Percentiles rank a stretch among this genome's conserved stretches.
phyloP scores from a whole-genome alignment of 2,797 vertebrate species.

The Hoplostethus mediterraneus region DNA sequence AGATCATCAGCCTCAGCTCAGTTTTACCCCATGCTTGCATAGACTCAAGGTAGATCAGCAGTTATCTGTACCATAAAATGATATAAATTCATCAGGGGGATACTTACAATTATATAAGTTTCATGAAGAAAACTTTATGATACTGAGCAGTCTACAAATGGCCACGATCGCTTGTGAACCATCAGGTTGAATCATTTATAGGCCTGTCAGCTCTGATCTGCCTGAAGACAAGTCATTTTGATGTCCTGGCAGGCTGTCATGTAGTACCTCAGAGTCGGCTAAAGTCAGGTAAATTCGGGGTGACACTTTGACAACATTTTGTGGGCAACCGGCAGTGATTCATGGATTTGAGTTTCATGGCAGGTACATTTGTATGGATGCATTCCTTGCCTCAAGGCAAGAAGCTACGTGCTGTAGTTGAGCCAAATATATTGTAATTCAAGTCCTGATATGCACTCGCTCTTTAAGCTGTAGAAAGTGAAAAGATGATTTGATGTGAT shows the following conservation, averaged over 20 bases:
- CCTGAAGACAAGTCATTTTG: conserved; percentile 22
- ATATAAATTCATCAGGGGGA: conserved; percentile 53
- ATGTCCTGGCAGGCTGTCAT: conserved; percentile 45
- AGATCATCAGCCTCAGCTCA: neutral
- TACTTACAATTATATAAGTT: conserved; percentile 47
- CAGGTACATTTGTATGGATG: conserved; percentile 22
- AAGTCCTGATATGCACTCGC: conserved; percentile 25
- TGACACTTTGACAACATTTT: conserved; percentile 45
- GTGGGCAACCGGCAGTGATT: conserved; percentile 40
- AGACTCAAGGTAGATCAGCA: conserved; percentile 35
- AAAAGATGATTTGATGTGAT: conserved; percentile 37
- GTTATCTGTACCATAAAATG: conserved; percentile 52
- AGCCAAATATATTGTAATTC: conserved; percentile 50
- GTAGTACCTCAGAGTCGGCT: conserved; percentile 40
- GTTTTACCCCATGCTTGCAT: conserved; percentile 4
- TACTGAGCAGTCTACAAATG: conserved; percentile 42
- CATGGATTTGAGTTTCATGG: conserved; percentile 21
- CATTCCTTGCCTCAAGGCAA: conserved; percentile 32
- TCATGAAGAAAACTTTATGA: conserved; percentile 26
- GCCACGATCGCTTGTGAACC: conserved; percentile 25
- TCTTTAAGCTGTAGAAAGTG: conserved; percentile 19
- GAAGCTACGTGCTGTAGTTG: conserved; percentile 8
- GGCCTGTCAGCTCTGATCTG: conserved; percentile 42
- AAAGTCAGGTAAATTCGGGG: conserved; percentile 50
- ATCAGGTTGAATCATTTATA: conserved; percentile 61